Evolutionary conservation across 2,888 invertebrate species (phyloP).

Genomic region (Tipula helvola): DNA sequence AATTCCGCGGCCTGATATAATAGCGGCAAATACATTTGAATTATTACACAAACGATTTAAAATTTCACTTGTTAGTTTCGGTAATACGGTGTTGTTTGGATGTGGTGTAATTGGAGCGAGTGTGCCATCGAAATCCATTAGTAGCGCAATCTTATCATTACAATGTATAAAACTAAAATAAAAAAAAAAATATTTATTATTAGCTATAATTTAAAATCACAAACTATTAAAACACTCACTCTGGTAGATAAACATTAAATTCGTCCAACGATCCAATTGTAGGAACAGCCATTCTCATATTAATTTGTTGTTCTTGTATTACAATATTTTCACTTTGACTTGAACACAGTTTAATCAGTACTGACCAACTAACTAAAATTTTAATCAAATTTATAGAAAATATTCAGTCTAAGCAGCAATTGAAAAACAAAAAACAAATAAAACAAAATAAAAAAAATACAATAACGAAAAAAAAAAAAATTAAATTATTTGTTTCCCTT

Average conservation of each 20-base stretch:
- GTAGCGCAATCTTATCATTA: conserved; percentile 49
- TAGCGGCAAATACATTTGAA: conserved; percentile 54
- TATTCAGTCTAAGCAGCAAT: not conserved
- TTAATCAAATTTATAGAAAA: conserved; percentile 7
- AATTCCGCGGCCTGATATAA: conserved; percentile 59
- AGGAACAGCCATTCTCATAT: conserved; percentile 24
- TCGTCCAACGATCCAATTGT: conserved; percentile 26
- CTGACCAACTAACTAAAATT: conserved; percentile 5
- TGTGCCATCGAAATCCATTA: conserved; percentile 65
- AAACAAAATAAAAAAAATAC: not conserved
- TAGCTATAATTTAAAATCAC: not conserved
- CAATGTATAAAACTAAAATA: conserved; percentile 37
- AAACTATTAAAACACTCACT: conserved; percentile 23
- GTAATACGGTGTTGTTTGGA: conserved; percentile 55
- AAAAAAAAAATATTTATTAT: conserved; percentile 7
- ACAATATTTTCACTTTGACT: not conserved
- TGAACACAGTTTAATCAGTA: not conserved
- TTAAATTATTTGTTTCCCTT: not conserved
- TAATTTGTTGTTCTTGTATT: conserved; percentile 21
- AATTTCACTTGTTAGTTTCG: conserved; percentile 50
- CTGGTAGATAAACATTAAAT: conserved; percentile 26
- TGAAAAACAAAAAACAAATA: not conserved
- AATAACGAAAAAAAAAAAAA: not conserved
- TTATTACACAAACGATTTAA: conserved; percentile 50
- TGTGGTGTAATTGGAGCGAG: conserved; percentile 58